A percentile compares a stretch with the other conserved stretches of the same genome.
These are phyloP conservation scores for Oreochromis mossambicus DNA, from an alignment of 2,797 vertebrate genomes.

Conservation along the genomic window DNA sequence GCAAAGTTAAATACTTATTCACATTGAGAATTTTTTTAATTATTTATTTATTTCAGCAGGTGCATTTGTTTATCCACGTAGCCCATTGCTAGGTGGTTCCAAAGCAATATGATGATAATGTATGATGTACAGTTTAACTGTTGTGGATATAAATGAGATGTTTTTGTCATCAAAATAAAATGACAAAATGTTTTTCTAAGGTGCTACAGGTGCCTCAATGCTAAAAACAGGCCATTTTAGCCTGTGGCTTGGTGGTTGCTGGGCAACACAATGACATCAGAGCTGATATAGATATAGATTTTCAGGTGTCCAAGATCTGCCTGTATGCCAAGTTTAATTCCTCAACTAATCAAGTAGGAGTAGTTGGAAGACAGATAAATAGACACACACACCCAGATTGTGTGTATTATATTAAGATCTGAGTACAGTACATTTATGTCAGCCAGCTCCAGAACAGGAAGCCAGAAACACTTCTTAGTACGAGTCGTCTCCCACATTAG, in stretches of 20 bases:
- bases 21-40: too few species aligned
- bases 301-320: not conserved
- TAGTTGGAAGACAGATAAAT: too few species aligned
- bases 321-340: not conserved
- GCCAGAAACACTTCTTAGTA: not conserved
- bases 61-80: too few species aligned
- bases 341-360: not conserved
- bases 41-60: too few species aligned
- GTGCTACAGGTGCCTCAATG: not conserved
- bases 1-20: too few species aligned
- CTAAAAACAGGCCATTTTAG: too few species aligned
- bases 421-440: not conserved
- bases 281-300: not conserved
- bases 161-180: not conserved
- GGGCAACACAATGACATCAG: not conserved
- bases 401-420: not conserved
- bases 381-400: not conserved
- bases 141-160: not conserved
- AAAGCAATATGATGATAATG: too few species aligned
- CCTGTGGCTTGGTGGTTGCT: not conserved
- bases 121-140: not conserved
- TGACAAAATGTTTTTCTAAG: not conserved
- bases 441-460: not conserved
- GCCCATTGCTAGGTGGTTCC: too few species aligned
- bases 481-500: not conserved